Evolutionary conservation across 2,113 vertebrate genomes (phyloP).

Genomic region (Corydoras sp.): DNA sequence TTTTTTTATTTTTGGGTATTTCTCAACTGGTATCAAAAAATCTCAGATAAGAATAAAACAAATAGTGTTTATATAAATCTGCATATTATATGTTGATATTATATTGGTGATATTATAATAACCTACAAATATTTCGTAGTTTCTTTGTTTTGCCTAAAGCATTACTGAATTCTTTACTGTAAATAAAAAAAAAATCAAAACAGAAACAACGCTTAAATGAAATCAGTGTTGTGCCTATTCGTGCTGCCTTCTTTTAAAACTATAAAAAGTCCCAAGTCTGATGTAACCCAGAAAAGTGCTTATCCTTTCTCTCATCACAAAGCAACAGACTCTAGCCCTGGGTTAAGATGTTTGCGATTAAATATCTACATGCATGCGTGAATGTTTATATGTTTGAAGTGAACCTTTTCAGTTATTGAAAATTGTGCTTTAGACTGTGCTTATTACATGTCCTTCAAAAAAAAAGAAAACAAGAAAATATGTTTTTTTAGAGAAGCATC

Average conservation of each 20-base stretch:
- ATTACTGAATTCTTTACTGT: slow-evolving; percentile 5
- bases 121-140: neutral
- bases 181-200: slow-evolving; percentile 26
- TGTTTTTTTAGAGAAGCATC: too few relatives aligned
- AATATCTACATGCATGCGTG: neutral
- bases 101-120: neutral
- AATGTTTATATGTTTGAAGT: neutral
- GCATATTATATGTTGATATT: neutral
- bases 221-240: slow-evolving; percentile 29
- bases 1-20: too few relatives aligned
- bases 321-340: slow-evolving; percentile 16
- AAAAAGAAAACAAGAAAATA: too few relatives aligned
- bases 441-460: too few relatives aligned
- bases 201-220: slow-evolving; percentile 41
- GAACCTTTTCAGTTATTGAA: neutral
- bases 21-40: too few relatives aligned
- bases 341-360: slow-evolving; percentile 2
- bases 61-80: neutral
- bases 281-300: slow-evolving; percentile 54
- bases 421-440: neutral
- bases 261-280: slow-evolving; percentile 44
- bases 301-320: slow-evolving; percentile 55
- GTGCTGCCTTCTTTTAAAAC: slow-evolving; percentile 34
- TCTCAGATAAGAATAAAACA: too few relatives aligned
- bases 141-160: slow-evolving; percentile 12